phyloP scores from a whole-genome alignment of 2,797 vertebrate genomes.

The Bradypodion pumilum region DNA sequence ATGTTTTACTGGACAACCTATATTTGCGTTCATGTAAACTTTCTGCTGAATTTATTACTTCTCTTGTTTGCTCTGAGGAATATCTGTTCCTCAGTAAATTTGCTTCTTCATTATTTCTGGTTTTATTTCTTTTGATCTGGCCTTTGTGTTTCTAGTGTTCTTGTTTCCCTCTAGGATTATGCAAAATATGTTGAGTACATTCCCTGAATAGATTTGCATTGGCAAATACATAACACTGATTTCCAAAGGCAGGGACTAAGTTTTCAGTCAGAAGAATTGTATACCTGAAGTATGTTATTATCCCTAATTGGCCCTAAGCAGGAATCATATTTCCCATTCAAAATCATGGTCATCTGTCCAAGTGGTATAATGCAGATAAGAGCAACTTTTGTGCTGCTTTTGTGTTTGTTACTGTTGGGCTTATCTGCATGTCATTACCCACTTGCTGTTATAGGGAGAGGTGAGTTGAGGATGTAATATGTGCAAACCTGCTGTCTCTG shows the following conservation, averaged over 20 bases:
- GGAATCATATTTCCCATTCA: background rate
- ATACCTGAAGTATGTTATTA: background rate
- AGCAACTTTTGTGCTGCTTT: background rate
- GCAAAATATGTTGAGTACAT: background rate
- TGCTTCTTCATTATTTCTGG: background rate
- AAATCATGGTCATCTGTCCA: background rate
- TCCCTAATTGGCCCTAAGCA: background rate
- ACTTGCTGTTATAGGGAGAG: background rate
- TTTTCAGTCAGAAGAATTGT: background rate
- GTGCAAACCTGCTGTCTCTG: background rate
- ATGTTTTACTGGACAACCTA: background rate
- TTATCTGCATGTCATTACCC: slow-evolving; percentile 1
- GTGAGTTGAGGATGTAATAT: background rate
- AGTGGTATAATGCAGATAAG: background rate
- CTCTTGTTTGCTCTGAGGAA: background rate
- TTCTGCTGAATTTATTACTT: background rate
- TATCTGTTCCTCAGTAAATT: background rate
- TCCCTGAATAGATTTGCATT: background rate
- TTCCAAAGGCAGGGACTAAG: background rate
- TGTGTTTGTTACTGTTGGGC: background rate
- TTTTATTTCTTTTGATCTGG: background rate
- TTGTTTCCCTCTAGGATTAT: background rate
- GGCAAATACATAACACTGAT: background rate
- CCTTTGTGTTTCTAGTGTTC: background rate
- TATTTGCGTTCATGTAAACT: slow-evolving; percentile 4